Base-by-base conservation (phyloP, 1,140 invertebrate genomes). In the Brachionus calyciflorus region DNA sequence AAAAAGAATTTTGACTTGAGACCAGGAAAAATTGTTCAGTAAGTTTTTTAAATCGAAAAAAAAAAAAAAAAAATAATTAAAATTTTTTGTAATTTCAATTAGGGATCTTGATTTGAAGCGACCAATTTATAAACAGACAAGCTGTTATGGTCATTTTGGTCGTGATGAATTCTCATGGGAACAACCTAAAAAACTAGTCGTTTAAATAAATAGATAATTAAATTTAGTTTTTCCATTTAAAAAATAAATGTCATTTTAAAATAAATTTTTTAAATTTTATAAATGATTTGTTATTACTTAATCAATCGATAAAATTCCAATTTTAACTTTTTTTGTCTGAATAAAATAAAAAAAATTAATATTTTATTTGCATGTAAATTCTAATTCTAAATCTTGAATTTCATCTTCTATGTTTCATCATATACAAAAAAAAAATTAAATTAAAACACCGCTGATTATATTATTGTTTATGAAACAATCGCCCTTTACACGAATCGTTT, bases 101-200 rank as follows among this genome's bases (percentile, higher is more conserved):
- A 96, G 93, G 84, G 94, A 98, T 80, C 86, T 99, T 78, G 92
- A 96, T 82, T 88, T 99, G 73, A 89, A 92, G 81, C 90, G 91
- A 80, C 96, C 97, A 33, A 98, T 99, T 80, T 99, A 98, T 86
- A 93, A 97, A 86, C 91, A 91, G 81, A 99, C 96, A 55, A 95
- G 94, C 81, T 91, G 91, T 40, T 99, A 99, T 84, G 97, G 97
- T 46, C 97, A 99, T 86, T 99, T 99, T 87, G 97, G 97, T 49
- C 90, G 95, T 55, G 89, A 91, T 65, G 92, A 93, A 75, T 99
- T 99, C 86, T 88, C 92, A 77, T 99, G 97, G 97, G 96, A 99
- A 87, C 88, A 91, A 82, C 92, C 95, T 77, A 98, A 97, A 85
- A 86, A 89, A 77, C 86, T 97, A 37, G 87, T 88, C 77, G 85